Base-by-base conservation (phyloP, 2,113 vertebrate genomes). In the Panurus biarmicus region DNA sequence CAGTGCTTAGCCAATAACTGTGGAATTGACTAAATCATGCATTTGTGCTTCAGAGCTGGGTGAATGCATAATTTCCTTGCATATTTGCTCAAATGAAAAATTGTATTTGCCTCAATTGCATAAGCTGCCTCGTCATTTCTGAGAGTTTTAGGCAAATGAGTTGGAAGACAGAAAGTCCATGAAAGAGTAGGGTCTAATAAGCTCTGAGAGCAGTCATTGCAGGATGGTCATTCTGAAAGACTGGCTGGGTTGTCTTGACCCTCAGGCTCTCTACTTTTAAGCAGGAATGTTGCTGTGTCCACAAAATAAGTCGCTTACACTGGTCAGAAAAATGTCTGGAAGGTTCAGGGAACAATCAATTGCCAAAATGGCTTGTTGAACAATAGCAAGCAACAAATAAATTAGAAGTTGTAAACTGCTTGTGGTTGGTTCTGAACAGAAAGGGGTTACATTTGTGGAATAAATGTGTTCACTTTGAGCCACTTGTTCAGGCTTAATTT, bases 401-500 rank as follows among this genome's bases (percentile, higher is more conserved):
- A 83, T 84, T 67, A 84, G 64, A 76, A 67, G 90, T 57, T 73
- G 85, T 94, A 94, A 81, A 91, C 61, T 38, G 75, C 79, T 91
- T 0, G 22, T 71, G 82, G 64, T 84, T 40, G 61, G 70, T 71
- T 87, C 71, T 76, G 81, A 87, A 9, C 60, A 91, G 91, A 95
- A 96, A 95, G 79, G 79, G 48, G 44, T 72, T 95, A 65, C 60
- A 22, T 90, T 86, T 93, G 94, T 94, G 79, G 72, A 92, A 95
- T 85, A 83, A 91, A 95, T 70, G 78, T 33, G 50, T 82, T 92
- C 47, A 5, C 78, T 94, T 85, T 4, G 54, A 91, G 87, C 65
- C 85, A 66, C 93, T 95, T 90, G 82, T 94, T 90, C 69, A 50
- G 82, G 75, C 44, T 86, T 95, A 64, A 93, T 97, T 94, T 95